These are phyloP conservation scores for Harmothoe impar DNA, from an alignment of 2,888 invertebrate species.

Conservation along the genomic window DNA sequence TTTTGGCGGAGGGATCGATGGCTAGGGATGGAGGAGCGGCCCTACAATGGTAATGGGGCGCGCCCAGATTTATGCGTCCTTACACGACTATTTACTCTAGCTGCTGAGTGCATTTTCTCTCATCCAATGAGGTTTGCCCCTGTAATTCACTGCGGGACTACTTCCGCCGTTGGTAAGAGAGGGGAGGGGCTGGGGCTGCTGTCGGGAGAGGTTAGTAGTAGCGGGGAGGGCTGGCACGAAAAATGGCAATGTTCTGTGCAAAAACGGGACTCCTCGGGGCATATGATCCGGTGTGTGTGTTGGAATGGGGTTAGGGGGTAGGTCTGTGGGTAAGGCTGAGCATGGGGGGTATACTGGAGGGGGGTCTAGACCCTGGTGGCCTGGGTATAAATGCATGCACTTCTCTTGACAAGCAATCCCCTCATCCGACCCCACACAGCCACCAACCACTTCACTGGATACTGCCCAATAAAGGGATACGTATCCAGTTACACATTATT, in stretches of 20 bases:
- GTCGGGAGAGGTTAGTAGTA: slow-evolving; percentile 7
- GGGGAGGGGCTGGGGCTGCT: background rate
- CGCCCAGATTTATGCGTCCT: slow-evolving; percentile 13
- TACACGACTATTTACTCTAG: slow-evolving; percentile 62
- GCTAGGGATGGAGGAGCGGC: slow-evolving; percentile 19
- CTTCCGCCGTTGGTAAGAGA: slow-evolving; percentile 38
- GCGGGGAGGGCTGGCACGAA: slow-evolving; percentile 7
- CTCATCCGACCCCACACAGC: no score
- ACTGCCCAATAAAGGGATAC: no score
- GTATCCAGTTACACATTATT: no score
- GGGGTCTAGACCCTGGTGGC: background rate
- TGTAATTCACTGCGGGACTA: slow-evolving; percentile 47
- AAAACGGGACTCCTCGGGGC: background rate
- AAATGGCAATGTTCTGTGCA: background rate
- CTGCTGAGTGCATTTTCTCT: slow-evolving; percentile 49
- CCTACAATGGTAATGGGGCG: slow-evolving; percentile 24
- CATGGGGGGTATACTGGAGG: no score
- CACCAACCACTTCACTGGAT: no score
- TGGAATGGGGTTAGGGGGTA: background rate
- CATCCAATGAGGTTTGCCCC: slow-evolving; percentile 56
- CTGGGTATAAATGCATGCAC: background rate
- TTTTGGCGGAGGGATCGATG: slow-evolving; percentile 3
- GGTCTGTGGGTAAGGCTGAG: background rate
- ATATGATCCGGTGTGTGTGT: background rate
- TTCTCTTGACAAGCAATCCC: background rate